Conservation (phyloP, 2,888 invertebrate genomes). For the Lasius platythorax region DNA sequence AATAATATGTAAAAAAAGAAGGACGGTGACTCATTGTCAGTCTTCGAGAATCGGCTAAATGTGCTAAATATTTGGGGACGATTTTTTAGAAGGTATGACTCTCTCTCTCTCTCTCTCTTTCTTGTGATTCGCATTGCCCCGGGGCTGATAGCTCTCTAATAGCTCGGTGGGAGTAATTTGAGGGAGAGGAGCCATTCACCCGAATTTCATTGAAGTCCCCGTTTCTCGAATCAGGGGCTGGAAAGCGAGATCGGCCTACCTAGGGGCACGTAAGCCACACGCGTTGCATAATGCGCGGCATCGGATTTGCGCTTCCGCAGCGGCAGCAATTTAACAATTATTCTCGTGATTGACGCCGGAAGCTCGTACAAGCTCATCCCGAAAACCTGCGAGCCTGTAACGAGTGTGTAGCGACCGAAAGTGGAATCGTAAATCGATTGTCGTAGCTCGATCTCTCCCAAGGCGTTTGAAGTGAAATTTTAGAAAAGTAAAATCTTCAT, state of each 20-base stretch:
- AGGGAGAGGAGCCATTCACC: neutral
- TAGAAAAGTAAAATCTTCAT: neutral
- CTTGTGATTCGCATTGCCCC: neutral
- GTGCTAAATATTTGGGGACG: neutral
- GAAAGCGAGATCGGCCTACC: neutral
- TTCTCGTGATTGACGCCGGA: neutral
- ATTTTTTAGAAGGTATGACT: neutral
- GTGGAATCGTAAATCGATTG: neutral
- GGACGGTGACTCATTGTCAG: neutral
- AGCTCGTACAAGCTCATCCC: neutral
- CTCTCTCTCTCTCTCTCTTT: neutral
- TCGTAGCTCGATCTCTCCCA: neutral
- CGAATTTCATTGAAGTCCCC: neutral
- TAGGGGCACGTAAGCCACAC: neutral
- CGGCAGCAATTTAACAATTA: conserved; percentile 12
- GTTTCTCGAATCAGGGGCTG: neutral
- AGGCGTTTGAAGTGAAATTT: neutral
- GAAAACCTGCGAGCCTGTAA: neutral
- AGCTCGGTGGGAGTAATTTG: neutral
- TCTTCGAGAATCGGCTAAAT: neutral
- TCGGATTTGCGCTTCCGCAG: conserved; percentile 24
- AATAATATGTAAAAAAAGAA: neutral
- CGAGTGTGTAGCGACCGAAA: neutral
- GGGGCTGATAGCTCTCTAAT: neutral
- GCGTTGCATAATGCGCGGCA: conserved; percentile 4